These are phyloP conservation scores for Acronicta alni DNA, from an alignment of 2,888 invertebrate genomes.

Conservation along the genomic window DNA sequence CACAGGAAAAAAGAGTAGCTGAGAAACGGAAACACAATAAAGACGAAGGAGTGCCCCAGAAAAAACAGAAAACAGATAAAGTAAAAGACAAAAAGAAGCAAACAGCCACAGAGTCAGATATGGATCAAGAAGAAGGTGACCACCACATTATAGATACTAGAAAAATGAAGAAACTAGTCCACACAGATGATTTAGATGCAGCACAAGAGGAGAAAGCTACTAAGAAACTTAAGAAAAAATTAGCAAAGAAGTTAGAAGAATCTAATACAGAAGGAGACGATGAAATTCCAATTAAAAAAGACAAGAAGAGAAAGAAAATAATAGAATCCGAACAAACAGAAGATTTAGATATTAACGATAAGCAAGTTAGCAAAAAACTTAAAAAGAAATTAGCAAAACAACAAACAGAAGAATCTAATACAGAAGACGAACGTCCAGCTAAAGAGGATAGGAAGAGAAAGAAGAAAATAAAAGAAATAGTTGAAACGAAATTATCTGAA, in stretches of 20 bases:
- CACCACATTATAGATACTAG: slow-evolving; percentile 10
- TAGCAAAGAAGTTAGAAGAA: slow-evolving; percentile 38
- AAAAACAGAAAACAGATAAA: slow-evolving; percentile 33
- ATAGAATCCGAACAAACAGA: neutral
- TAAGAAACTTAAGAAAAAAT: neutral
- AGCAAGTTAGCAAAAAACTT: slow-evolving; percentile 27
- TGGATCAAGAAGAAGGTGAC: slow-evolving; percentile 9
- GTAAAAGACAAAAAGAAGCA: slow-evolving; percentile 31
- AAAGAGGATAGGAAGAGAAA: slow-evolving; percentile 32
- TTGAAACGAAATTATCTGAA: slow-evolving; percentile 58
- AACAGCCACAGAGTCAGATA: slow-evolving; percentile 2
- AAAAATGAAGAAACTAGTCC: slow-evolving; percentile 15
- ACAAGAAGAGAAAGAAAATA: slow-evolving; percentile 14
- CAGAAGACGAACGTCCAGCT: slow-evolving; percentile 14
- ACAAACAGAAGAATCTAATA: slow-evolving; percentile 14
- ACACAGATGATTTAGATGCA: slow-evolving; percentile 8
- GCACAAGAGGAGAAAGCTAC: slow-evolving; percentile 21
- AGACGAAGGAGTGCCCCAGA: slow-evolving; percentile 22
- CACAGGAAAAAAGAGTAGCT: slow-evolving; percentile 62
- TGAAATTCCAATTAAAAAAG: slow-evolving; percentile 6
- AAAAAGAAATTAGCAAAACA: slow-evolving; percentile 34
- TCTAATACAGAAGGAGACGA: slow-evolving; percentile 3
- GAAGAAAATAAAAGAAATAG: slow-evolving; percentile 36
- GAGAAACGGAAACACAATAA: slow-evolving; percentile 58
- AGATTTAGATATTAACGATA: slow-evolving; percentile 16